A percentile compares a stretch with the other conserved stretches of the same genome.
Conservation (phyloP, 2,113 vertebrate species). For the Sturnira hondurensis region DNA sequence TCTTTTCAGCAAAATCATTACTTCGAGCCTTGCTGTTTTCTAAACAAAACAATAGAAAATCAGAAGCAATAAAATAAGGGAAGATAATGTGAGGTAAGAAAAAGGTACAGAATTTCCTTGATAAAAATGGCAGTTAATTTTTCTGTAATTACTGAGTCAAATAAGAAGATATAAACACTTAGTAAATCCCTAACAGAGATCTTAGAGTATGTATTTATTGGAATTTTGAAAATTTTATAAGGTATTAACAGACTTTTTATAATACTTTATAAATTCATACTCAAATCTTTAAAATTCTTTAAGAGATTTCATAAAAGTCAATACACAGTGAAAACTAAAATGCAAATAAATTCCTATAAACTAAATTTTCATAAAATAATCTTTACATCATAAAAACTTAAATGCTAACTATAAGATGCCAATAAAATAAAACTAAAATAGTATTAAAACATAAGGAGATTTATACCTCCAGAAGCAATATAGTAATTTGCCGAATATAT, state of each 20-base stretch:
- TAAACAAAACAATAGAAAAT: constrained; percentile 75
- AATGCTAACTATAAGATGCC: constrained; percentile 33
- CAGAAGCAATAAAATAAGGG: constrained; percentile 38
- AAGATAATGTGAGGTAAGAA: background rate
- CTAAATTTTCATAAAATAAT: background rate
- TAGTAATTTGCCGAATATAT: background rate
- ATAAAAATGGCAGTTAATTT: background rate
- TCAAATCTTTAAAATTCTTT: constrained; percentile 28
- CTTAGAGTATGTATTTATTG: background rate
- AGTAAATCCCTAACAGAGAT: background rate
- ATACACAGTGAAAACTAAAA: constrained; percentile 15
- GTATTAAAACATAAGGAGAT: constrained; percentile 33
- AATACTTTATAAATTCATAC: constrained; percentile 16
- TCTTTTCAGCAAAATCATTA: constrained; percentile 90
- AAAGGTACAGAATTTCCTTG: background rate
- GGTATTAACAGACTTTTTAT: background rate
- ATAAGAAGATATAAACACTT: background rate
- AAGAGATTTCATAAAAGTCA: background rate
- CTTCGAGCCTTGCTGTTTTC: constrained; percentile 92
- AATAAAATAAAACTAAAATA: constrained; percentile 31
- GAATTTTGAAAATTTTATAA: background rate
- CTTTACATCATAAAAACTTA: background rate
- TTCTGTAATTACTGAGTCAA: constrained; percentile 29
- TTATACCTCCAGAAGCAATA: constrained; percentile 13
- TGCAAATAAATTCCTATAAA: background rate